phyloP scores from a whole-genome alignment of 2,113 vertebrate species.

The Rhinogobius similis region DNA sequence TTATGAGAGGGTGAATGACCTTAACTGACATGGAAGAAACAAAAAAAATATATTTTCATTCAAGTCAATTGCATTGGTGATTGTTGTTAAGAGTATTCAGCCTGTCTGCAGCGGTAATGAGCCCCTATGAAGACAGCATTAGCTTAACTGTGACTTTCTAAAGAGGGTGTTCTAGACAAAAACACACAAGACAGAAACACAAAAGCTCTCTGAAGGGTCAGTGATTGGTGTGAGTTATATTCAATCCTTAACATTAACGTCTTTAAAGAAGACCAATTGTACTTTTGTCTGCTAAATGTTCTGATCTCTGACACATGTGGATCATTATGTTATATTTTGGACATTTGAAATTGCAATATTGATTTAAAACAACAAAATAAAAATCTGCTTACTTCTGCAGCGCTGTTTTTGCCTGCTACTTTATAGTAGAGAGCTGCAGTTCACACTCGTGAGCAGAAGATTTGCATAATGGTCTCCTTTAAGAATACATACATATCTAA shows the following conservation, averaged over 20 bases:
- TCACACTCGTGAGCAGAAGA: too few species aligned
- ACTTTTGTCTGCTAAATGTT: too few species aligned
- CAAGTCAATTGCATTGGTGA: slow-evolving; percentile 16
- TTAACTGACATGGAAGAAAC: not conserved
- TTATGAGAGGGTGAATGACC: not conserved
- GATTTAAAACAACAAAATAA: too few species aligned
- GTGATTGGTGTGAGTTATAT: not conserved
- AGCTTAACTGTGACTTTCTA: slow-evolving; percentile 13
- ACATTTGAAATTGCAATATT: too few species aligned
- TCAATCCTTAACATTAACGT: not conserved
- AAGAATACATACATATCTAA: not conserved
- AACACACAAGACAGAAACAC: not conserved
- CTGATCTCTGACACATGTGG: too few species aligned
- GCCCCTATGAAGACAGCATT: slow-evolving; percentile 28
- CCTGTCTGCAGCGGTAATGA: slow-evolving; percentile 33
- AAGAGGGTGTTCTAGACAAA: not conserved
- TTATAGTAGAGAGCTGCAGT: too few species aligned
- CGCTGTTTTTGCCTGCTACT: too few species aligned
- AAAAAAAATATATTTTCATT: not conserved
- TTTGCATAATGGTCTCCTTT: too few species aligned
- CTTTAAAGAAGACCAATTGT: not conserved
- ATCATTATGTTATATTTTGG: too few species aligned
- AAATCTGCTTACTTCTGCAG: too few species aligned
- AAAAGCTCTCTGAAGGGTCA: not conserved
- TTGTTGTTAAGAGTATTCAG: slow-evolving; percentile 34